Conservation (phyloP, 23 tunicate genomes). For the Trididemnum clinides region DNA sequence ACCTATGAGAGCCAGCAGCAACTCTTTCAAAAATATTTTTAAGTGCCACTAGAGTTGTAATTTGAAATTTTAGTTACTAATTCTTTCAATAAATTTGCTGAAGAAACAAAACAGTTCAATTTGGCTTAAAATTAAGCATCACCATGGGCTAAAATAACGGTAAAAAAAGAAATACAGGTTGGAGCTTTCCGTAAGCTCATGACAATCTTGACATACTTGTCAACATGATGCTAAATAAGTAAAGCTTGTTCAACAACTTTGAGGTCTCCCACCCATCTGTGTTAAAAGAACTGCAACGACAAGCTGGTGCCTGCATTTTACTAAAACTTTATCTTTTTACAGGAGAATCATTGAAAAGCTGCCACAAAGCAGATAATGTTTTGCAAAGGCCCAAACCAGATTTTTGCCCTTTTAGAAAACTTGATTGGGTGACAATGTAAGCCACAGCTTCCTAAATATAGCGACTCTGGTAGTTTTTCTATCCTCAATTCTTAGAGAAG, state of each 20-base stretch:
- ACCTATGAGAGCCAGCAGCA: neutral
- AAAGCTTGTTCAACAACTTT: conserved; percentile 13
- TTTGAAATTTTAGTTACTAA: conserved; percentile 4
- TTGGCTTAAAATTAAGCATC: neutral
- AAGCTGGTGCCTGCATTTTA: neutral
- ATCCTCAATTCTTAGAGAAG: neutral
- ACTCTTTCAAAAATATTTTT: neutral
- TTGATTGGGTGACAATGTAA: neutral
- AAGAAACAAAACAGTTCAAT: neutral
- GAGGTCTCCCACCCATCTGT: conserved; percentile 17
- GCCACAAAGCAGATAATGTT: neutral
- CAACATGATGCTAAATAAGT: neutral
- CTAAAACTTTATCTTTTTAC: neutral
- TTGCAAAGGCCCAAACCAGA: neutral
- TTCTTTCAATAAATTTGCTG: neutral
- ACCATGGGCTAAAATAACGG: neutral
- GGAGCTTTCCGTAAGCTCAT: neutral
- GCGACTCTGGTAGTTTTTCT: conserved; percentile 1
- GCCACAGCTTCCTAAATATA: conserved; percentile 17
- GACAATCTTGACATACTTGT: neutral
- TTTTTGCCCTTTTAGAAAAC: neutral
- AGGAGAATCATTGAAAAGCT: neutral
- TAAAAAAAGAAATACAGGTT: neutral
- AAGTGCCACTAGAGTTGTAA: neutral
- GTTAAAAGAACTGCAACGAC: neutral